Evolutionary conservation across 2,797 vertebrate species (phyloP), one percentile per base, ranked within the genome.

Genomic region (Sebastes flavidus): DNA sequence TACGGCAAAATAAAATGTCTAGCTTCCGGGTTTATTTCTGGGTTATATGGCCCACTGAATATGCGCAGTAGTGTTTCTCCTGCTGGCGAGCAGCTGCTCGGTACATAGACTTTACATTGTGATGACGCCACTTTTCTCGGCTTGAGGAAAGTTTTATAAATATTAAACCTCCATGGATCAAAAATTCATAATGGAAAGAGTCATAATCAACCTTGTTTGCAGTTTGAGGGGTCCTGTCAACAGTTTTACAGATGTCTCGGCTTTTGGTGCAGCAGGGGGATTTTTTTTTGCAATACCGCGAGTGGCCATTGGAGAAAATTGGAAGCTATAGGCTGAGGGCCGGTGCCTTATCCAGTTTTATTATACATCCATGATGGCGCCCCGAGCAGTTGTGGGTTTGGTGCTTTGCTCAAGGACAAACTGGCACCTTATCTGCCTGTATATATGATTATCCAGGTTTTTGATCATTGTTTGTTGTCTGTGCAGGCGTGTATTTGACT

Each of bases 381-480:
- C 16, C 46, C 18, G 18, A 49, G 49, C 49, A 52, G 49, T 52
- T 52, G 3, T 2, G 49, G 8, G 20, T 46, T 46, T 46, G 42
- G 42, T 46, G 42, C 16, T 18, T 46, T 46, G 6, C 16, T 46
- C 42, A 46, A 18, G 20, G 49, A 20, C 49, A 20, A 52, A 20
- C 49, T 52, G 49, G 49, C 49, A n/a, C 20, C 49, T 52, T n/a
- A 20, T n/a, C 49, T 52, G 5, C 11, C 42, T 14, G 11, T 16
- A 13, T 14, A 14, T 59, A 30, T 4, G 18, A 25, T 70, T n/a
- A 30, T 38, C 32, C 62, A 58, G 29, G 30, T 58, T 72, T 66
- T 29, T 61, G 12, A 65, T 81, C 11, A 22, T 22, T 65, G 14
- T 27, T 46, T 32, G 36, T 73, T 55, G 67, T 54, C 32, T 13